A percentile compares a stretch with the other conserved stretches of the same genome.
Evolutionary conservation across 2,888 invertebrate genomes (phyloP).

Genomic region (Lobophora halterata): DNA sequence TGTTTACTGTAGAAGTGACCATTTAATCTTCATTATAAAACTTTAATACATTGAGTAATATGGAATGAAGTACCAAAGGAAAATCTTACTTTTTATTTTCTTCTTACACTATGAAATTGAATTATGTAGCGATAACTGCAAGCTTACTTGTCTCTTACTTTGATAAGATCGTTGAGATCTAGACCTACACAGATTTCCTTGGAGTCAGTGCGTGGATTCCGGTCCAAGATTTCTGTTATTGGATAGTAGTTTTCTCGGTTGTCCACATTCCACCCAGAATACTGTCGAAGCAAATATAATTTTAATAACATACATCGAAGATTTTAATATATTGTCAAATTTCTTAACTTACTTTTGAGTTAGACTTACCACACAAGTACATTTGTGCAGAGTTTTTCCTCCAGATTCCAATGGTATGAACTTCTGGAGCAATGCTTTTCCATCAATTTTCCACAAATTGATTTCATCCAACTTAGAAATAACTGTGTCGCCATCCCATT

Average conservation of each 20-base stretch:
- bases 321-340: no score
- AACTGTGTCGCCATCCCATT: slow-evolving; percentile 80
- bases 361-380: slow-evolving; percentile 83
- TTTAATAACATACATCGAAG: slow-evolving; percentile 6
- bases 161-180: slow-evolving; percentile 78
- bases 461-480: slow-evolving; percentile 77
- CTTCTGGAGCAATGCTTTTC: slow-evolving; percentile 84
- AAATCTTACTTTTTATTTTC: slow-evolving; percentile 59
- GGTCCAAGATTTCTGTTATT: slow-evolving; percentile 77
- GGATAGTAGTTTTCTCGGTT: slow-evolving; percentile 82
- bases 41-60: slow-evolving; percentile 68
- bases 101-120: slow-evolving; percentile 63
- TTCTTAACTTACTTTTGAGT: no score
- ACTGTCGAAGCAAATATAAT: slow-evolving; percentile 58
- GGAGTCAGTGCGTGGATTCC: slow-evolving; percentile 75
- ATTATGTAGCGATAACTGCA: slow-evolving; percentile 59
- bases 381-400: slow-evolving; percentile 80
- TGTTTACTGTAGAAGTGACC: slow-evolving; percentile 60
- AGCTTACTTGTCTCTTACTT: slow-evolving; percentile 77
- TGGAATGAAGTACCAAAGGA: slow-evolving; percentile 77
- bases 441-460: slow-evolving; percentile 86
- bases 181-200: slow-evolving; percentile 79
- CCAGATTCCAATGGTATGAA: slow-evolving; percentile 83
- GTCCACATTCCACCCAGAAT: slow-evolving; percentile 82
- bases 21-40: slow-evolving; percentile 75